These are phyloP conservation scores for Acanthosoma haemorrhoidale DNA, from an alignment of 2,888 invertebrate species.

Conservation along the genomic window DNA sequence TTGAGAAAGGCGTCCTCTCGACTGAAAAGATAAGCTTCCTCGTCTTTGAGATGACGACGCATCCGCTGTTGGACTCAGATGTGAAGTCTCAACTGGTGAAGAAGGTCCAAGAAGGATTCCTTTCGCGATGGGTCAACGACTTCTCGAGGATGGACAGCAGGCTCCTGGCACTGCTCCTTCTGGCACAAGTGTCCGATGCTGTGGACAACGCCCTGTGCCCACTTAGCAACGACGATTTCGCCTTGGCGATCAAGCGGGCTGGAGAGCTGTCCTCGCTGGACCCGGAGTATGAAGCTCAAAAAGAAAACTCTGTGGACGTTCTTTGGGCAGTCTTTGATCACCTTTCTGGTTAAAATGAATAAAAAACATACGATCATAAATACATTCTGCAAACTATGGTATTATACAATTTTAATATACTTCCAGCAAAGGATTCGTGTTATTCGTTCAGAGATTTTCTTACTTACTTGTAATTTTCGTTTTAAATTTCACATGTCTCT, in stretches of 20 bases:
- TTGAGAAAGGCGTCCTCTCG: constrained; percentile 97
- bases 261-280: constrained; percentile 91
- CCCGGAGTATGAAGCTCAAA: constrained; percentile 90
- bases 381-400: not conserved
- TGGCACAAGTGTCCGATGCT: constrained; percentile 97
- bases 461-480: too few relatives aligned
- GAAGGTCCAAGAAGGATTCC: constrained; percentile 95
- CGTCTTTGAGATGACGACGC: constrained; percentile 99
- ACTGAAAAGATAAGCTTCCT: constrained; percentile 99
- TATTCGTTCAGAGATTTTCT: too few relatives aligned
- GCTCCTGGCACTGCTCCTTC: constrained; percentile 83
- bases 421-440: too few relatives aligned
- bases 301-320: constrained; percentile 78
- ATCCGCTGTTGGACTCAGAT: constrained; percentile 91
- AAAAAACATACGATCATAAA: too few relatives aligned
- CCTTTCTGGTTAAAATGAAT: constrained; percentile 67
- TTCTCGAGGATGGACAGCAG: constrained; percentile 95
- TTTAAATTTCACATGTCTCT: too few relatives aligned
- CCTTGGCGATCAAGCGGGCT: constrained; percentile 94
- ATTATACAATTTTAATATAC: too few relatives aligned
- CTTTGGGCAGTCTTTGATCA: constrained; percentile 99
- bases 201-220: constrained; percentile 98
- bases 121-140: constrained; percentile 94
- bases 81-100: constrained; percentile 93
- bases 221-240: constrained; percentile 93